Conservation (phyloP, 1,140 invertebrate genomes). For the Parapsyche elsis region DNA sequence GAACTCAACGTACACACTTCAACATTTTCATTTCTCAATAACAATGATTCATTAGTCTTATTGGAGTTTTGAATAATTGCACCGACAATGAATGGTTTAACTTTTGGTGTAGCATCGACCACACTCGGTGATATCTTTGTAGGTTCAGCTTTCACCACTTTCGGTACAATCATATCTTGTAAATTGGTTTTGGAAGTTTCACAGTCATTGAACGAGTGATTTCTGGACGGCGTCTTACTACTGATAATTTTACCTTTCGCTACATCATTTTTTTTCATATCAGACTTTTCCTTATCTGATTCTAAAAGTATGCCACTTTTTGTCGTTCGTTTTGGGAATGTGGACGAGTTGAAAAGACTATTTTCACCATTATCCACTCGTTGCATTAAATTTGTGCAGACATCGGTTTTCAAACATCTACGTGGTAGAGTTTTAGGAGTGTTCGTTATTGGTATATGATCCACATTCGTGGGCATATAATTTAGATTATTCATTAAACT, state of each 20-base stretch:
- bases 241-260: conserved; percentile 52
- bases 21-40: not conserved
- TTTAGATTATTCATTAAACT: conserved; percentile 31
- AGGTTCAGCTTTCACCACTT: conserved; percentile 5
- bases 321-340: conserved; percentile 53
- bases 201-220: conserved; percentile 50
- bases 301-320: conserved; percentile 54
- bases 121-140: conserved; percentile 43
- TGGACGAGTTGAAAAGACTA: conserved; percentile 37
- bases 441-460: conserved; percentile 35
- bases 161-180: not conserved
- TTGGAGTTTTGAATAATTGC: not conserved
- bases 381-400: not conserved
- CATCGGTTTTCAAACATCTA: conserved; percentile 38
- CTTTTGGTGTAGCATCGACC: conserved; percentile 52
- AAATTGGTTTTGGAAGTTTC: conserved; percentile 8
- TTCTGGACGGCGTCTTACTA: conserved; percentile 51
- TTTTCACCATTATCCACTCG: conserved; percentile 25
- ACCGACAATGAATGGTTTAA: conserved; percentile 41
- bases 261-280: conserved; percentile 30
- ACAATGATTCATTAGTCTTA: not conserved
- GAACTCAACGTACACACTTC: not conserved
- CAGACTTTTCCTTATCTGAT: conserved; percentile 2
- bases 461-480: not conserved
- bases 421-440: conserved; percentile 53